Conservation (phyloP, 35 echinoderm and acorn worm genomes). For the Apostichopus japonicus region DNA sequence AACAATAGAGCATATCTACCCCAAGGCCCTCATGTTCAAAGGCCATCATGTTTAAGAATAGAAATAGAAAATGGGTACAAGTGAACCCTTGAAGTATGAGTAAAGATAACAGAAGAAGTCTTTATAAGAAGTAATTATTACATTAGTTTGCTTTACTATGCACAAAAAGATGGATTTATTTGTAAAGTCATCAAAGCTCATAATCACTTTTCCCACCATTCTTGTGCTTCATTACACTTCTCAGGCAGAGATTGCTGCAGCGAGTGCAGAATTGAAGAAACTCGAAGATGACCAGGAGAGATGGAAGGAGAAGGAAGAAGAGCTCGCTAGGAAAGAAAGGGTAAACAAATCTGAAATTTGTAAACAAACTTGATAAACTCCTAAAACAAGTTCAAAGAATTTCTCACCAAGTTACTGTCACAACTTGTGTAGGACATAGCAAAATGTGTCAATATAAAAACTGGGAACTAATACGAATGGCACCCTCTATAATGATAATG, state of each 20-base stretch:
- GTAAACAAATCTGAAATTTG: slow-evolving; percentile 31
- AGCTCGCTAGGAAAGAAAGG: slow-evolving; percentile 80
- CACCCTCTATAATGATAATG: too few species aligned
- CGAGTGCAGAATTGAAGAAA: slow-evolving; percentile 60
- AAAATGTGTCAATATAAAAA: background rate
- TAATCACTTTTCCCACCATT: background rate
- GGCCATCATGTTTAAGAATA: too few species aligned
- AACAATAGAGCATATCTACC: too few species aligned
- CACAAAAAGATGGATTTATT: too few species aligned
- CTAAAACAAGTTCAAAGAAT: too few species aligned
- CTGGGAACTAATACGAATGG: background rate
- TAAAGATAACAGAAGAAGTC: too few species aligned
- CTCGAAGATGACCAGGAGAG: slow-evolving; percentile 63
- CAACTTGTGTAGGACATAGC: background rate
- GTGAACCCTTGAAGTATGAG: too few species aligned
- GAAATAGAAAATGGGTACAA: too few species aligned
- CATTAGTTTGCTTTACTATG: too few species aligned
- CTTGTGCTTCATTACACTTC: background rate
- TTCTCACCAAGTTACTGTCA: background rate
- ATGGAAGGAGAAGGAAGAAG: slow-evolving; percentile 83
- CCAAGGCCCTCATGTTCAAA: too few species aligned
- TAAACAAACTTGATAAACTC: background rate
- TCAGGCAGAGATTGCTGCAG: slow-evolving; percentile 45
- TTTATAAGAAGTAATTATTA: too few species aligned
- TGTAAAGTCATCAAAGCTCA: too few species aligned